Evolutionary conservation across 1,140 invertebrate species (phyloP).

Genomic region (Drosophila persimilis): DNA sequence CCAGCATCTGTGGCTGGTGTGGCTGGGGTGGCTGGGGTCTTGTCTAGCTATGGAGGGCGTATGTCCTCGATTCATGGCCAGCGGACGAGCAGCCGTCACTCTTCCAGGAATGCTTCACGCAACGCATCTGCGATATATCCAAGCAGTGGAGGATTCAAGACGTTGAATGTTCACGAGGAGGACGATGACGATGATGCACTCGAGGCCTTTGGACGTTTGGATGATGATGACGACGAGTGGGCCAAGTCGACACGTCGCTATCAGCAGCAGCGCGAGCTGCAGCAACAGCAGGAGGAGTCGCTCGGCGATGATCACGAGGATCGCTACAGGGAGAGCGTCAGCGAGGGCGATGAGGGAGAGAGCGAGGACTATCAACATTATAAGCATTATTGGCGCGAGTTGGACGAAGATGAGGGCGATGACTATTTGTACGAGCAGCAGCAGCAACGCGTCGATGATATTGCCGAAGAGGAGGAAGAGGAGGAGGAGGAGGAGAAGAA

Average conservation of each 20-base stretch:
- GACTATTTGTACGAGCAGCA: constrained; percentile 67
- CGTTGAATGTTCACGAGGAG: constrained; percentile 73
- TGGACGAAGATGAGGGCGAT: constrained; percentile 69
- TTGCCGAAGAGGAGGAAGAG: constrained; percentile 64
- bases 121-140: constrained; percentile 69
- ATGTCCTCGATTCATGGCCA: constrained; percentile 54
- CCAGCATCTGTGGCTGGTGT: not conserved
- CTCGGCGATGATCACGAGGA: constrained; percentile 33
- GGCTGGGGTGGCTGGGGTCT: not conserved
- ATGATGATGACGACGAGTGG: constrained; percentile 75
- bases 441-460: constrained; percentile 63
- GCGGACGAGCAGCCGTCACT: constrained; percentile 48
- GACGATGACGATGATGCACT: constrained; percentile 73
- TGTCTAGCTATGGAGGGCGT: constrained; percentile 59
- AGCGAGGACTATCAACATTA: constrained; percentile 69
- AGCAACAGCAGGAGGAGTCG: constrained; percentile 39
- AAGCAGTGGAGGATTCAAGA: constrained; percentile 65
- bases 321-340: constrained; percentile 23
- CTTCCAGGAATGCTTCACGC: constrained; percentile 61
- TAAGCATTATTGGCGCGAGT: constrained; percentile 71
- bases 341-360: constrained; percentile 16
- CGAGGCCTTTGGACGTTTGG: constrained; percentile 72
- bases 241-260: constrained; percentile 56
- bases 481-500: constrained; percentile 54
- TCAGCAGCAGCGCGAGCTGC: constrained; percentile 56